These are phyloP conservation scores for Drosophila limbata DNA, from an alignment of 2,888 invertebrate genomes.

Conservation along the genomic window DNA sequence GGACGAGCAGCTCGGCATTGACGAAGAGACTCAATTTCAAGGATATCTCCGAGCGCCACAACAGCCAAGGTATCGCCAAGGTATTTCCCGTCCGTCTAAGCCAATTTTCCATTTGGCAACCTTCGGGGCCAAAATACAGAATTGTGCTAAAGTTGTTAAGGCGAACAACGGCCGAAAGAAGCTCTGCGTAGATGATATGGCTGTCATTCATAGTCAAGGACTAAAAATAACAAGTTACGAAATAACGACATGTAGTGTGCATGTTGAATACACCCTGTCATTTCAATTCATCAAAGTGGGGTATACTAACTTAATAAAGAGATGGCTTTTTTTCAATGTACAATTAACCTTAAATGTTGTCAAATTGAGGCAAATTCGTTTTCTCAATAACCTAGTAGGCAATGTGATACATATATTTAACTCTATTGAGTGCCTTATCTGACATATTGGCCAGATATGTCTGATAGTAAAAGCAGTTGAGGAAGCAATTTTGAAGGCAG, in stretches of 20 bases:
- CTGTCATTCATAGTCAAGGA: slow-evolving; percentile 37
- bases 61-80: slow-evolving; percentile 38
- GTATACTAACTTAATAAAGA: background rate
- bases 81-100: slow-evolving; percentile 1
- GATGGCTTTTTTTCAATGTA: no score
- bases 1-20: slow-evolving; percentile 39
- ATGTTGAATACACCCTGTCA: background rate
- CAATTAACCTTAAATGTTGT: no score
- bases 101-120: slow-evolving; percentile 39
- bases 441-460: no score
- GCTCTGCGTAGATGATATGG: slow-evolving; percentile 27
- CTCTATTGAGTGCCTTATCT: no score
- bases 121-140: slow-evolving; percentile 54
- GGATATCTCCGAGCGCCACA: slow-evolving; percentile 37
- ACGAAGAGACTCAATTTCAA: slow-evolving; percentile 30
- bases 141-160: slow-evolving; percentile 38
- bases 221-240: background rate
- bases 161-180: slow-evolving; percentile 26
- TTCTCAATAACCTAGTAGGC: no score
- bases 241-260: no score
- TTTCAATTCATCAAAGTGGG: background rate
- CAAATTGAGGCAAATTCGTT: no score
- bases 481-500: no score
- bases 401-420: no score
- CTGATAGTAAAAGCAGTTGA: no score